phyloP scores from a whole-genome alignment of 1,140 invertebrate species.

The Drosophila gunungcola region DNA sequence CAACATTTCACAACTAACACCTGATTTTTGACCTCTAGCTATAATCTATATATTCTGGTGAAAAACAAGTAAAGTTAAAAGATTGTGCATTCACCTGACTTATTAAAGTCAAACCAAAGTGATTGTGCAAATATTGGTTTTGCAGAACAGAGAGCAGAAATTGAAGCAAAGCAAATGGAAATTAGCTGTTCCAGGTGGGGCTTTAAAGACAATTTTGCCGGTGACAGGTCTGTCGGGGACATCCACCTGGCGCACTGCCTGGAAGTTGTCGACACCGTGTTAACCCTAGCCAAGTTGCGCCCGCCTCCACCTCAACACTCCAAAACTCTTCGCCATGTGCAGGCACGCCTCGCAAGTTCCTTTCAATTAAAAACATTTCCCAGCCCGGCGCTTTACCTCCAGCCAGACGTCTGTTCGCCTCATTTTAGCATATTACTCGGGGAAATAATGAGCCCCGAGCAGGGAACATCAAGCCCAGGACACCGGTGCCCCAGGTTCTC shows the following conservation, averaged over 20 bases:
- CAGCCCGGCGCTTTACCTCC: constrained; percentile 45
- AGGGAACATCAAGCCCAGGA: constrained; percentile 18
- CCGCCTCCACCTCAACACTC: neutral
- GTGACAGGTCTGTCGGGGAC: constrained; percentile 30
- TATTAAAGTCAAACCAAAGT: constrained; percentile 5
- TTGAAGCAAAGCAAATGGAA: constrained; percentile 33
- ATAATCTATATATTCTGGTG: neutral
- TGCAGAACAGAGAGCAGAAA: constrained; percentile 1
- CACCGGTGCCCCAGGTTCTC: constrained; percentile 13
- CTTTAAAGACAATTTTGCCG: constrained; percentile 41
- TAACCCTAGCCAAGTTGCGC: constrained; percentile 28
- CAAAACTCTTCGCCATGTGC: constrained; percentile 15
- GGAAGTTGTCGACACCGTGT: constrained; percentile 36
- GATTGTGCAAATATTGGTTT: constrained; percentile 27
- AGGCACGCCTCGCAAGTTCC: constrained; percentile 58
- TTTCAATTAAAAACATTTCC: constrained; percentile 64
- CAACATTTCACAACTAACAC: too few relatives aligned
- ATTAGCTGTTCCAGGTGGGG: constrained; percentile 31
- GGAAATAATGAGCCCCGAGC: constrained; percentile 57
- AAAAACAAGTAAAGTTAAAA: neutral
- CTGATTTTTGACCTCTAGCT: too few relatives aligned
- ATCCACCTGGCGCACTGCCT: constrained; percentile 24
- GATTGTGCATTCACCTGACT: constrained; percentile 5
- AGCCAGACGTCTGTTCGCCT: constrained; percentile 49
- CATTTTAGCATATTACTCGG: constrained; percentile 62